These are phyloP conservation scores for Heliconius congener DNA, from an alignment of 1,140 invertebrate genomes.

Conservation along the genomic window DNA sequence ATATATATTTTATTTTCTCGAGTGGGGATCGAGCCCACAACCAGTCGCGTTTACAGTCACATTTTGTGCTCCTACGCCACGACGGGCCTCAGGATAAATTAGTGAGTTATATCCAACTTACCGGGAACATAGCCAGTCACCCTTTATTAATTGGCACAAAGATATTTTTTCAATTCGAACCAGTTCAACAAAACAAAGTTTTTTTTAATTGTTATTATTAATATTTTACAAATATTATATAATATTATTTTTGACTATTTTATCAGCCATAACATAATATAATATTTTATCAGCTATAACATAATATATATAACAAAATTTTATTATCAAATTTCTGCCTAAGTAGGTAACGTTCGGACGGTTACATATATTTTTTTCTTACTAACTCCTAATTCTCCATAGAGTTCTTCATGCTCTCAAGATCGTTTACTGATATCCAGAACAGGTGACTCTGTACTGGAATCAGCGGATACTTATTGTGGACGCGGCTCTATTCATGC, in stretches of 20 bases:
- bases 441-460: background rate
- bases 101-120: too few relatives aligned
- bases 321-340: background rate
- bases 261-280: background rate
- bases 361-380: background rate
- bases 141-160: too few relatives aligned
- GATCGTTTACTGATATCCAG: constrained; percentile 19
- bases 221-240: too few relatives aligned
- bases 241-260: too few relatives aligned
- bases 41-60: too few relatives aligned
- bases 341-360: background rate
- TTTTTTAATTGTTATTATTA: too few relatives aligned
- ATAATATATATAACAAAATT: too few relatives aligned
- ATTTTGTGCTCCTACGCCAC: too few relatives aligned
- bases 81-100: too few relatives aligned
- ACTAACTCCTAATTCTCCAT: background rate
- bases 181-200: too few relatives aligned
- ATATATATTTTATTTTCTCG: background rate
- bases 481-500: constrained; percentile 70
- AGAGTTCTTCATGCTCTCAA: background rate
- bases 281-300: background rate
- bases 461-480: constrained; percentile 77
- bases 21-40: background rate
- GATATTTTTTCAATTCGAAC: too few relatives aligned
- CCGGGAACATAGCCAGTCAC: too few relatives aligned